A percentile compares a stretch with the other conserved stretches of the same genome.
These are phyloP conservation scores for Apodemus sylvaticus DNA, from an alignment of 2,113 vertebrate genomes.

Conservation along the genomic window DNA sequence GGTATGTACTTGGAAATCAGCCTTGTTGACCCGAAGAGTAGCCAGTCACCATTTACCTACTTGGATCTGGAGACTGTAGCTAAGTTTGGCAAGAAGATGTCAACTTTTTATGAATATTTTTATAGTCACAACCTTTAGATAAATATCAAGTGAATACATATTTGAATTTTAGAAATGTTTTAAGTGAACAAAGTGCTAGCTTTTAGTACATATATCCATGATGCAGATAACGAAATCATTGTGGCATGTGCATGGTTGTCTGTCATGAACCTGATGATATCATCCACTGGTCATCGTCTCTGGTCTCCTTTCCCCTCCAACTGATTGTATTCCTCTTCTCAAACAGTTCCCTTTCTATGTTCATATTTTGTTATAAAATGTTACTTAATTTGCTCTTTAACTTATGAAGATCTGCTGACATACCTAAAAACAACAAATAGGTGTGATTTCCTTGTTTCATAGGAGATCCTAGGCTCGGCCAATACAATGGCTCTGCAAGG, in stretches of 20 bases:
- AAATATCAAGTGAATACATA: constrained; percentile 8
- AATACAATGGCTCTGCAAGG: background rate
- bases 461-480: background rate
- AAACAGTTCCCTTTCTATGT: background rate
- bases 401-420: background rate
- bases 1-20: constrained; percentile 2
- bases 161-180: background rate
- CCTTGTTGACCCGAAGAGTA: background rate
- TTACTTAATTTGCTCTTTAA: constrained; percentile 7
- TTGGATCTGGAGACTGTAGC: background rate
- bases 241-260: background rate
- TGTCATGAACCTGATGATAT: background rate
- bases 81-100: background rate
- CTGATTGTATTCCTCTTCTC: background rate
- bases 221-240: background rate
- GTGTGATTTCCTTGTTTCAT: constrained; percentile 35
- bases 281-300: background rate
- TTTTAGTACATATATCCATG: background rate
- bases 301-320: background rate
- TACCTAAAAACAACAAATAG: background rate
- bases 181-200: background rate
- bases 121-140: background rate
- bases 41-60: constrained; percentile 4
- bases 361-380: background rate
- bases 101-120: constrained; percentile 40